Conservation (phyloP, 23 tunicate genomes). For the Ascidia mentula region DNA sequence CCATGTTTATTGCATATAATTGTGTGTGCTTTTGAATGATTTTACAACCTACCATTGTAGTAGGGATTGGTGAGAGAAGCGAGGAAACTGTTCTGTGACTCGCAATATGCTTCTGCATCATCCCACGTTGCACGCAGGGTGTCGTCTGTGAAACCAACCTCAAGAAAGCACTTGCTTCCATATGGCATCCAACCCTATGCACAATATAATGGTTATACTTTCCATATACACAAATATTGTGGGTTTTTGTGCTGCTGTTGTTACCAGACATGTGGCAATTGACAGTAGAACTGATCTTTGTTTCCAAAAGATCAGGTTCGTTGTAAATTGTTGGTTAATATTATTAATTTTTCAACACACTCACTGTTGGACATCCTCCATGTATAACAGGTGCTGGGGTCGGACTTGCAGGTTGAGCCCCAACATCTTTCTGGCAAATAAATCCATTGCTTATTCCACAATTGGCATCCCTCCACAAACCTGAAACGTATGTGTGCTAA, state of each 20-base stretch:
- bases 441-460: conserved; percentile 62
- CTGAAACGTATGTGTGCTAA: too few relatives aligned
- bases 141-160: conserved; percentile 63
- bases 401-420: conserved; percentile 48
- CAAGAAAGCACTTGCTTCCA: conserved; percentile 76
- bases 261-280: too few relatives aligned
- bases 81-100: conserved; percentile 39
- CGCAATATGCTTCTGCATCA: conserved; percentile 79
- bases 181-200: conserved; percentile 71
- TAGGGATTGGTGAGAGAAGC: conserved; percentile 70
- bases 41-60: conserved; percentile 63
- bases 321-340: too few relatives aligned
- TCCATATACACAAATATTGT: too few relatives aligned
- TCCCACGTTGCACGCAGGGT: conserved; percentile 48
- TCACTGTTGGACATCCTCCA: conserved; percentile 73
- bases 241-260: too few relatives aligned
- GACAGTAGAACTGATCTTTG: too few relatives aligned
- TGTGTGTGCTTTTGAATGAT: too few relatives aligned
- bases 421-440: conserved; percentile 62
- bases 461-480: conserved; percentile 68
- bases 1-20: not conserved
- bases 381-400: conserved; percentile 61
- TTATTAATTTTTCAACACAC: too few relatives aligned
- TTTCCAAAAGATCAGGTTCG: too few relatives aligned
- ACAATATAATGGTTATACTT: too few relatives aligned